Percentiles rank a stretch among this genome's conserved stretches.
phyloP scores from a whole-genome alignment of 2,797 vertebrate genomes.

The Helicolenus hilgendorfi region DNA sequence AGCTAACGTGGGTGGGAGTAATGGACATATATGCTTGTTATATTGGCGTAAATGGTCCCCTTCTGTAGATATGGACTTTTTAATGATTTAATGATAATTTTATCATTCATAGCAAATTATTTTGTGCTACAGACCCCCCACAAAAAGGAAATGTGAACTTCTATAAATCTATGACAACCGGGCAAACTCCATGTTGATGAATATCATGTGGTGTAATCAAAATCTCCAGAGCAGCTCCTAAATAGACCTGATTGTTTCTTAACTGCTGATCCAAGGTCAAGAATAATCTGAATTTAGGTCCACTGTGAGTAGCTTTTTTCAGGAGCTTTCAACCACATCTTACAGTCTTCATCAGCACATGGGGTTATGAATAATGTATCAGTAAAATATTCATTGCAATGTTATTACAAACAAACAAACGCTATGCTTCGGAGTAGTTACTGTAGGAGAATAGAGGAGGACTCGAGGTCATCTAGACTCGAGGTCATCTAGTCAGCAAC shows the following conservation, averaged over 20 bases:
- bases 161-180: background rate
- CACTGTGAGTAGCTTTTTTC: background rate
- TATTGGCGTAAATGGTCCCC: too few species aligned
- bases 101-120: rapidly evolving
- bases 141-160: background rate
- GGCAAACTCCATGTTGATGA: background rate
- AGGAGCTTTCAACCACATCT: background rate
- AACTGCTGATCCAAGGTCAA: background rate
- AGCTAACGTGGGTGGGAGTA: too few species aligned
- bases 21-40: too few species aligned
- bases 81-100: too few species aligned
- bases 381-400: background rate
- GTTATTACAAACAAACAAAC: background rate
- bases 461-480: too few species aligned
- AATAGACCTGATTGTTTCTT: background rate
- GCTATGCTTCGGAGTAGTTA: background rate
- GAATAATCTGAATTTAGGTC: background rate
- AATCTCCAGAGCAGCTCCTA: background rate
- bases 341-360: background rate
- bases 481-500: too few species aligned
- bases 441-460: too few species aligned
- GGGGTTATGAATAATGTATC: background rate
- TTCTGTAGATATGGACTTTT: too few species aligned
- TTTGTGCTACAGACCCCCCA: too few species aligned
- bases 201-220: background rate